A percentile compares a stretch with the other conserved stretches of the same genome.
Evolutionary conservation across 1,140 invertebrate genomes (phyloP).

Genomic region (Hylyphantes graminicola): DNA sequence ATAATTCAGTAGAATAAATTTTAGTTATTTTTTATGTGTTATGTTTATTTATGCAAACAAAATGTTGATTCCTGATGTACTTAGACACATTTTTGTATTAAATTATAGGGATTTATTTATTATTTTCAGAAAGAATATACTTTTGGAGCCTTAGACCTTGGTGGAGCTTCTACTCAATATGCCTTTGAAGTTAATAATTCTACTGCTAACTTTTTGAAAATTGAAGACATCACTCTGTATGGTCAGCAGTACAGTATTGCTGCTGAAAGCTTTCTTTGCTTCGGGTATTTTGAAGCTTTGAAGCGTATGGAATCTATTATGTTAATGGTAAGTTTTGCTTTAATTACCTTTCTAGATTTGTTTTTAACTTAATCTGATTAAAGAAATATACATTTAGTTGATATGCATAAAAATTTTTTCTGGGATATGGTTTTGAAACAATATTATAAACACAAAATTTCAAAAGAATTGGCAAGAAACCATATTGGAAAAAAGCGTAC

Average conservation of each 20-base stretch:
- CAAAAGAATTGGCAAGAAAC: no score
- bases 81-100: no score
- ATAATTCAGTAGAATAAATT: no score
- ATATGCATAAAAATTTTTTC: no score
- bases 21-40: no score
- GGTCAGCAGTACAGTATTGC: slow-evolving; percentile 68
- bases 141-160: slow-evolving; percentile 71
- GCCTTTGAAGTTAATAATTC: slow-evolving; percentile 66
- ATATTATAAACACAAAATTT: no score
- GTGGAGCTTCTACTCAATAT: slow-evolving; percentile 73
- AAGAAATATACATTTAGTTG: no score
- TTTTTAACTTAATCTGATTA: neutral
- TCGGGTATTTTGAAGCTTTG: slow-evolving; percentile 69
- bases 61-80: no score
- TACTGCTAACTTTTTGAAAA: slow-evolving; percentile 13
- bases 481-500: no score
- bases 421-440: no score
- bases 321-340: slow-evolving; percentile 36
- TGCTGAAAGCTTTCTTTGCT: slow-evolving; percentile 71
- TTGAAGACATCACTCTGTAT: slow-evolving; percentile 66
- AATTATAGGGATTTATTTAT: neutral
- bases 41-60: no score
- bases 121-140: slow-evolving; percentile 48
- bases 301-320: slow-evolving; percentile 43
- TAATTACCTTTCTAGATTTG: neutral